These are phyloP conservation scores for Achatina immaculata DNA, from an alignment of 1,140 invertebrate genomes.

Conservation along the genomic window DNA sequence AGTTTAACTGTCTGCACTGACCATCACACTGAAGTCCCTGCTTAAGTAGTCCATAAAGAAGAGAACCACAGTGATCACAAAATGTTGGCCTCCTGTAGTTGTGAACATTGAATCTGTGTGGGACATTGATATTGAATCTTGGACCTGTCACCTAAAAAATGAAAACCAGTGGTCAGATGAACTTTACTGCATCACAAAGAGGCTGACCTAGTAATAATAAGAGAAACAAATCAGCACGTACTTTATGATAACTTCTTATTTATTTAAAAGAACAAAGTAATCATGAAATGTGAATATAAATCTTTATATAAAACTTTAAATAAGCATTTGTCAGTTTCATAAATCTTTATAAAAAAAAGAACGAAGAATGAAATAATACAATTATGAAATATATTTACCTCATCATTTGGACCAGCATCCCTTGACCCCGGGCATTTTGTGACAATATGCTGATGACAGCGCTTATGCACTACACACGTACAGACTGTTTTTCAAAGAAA, in stretches of 20 bases:
- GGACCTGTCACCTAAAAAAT: slow-evolving; percentile 53
- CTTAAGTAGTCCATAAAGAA: slow-evolving; percentile 96
- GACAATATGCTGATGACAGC: slow-evolving; percentile 87
- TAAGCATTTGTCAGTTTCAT: too few species aligned
- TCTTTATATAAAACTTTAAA: too few species aligned
- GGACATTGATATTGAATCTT: slow-evolving; percentile 97
- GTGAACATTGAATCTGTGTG: slow-evolving; percentile 88
- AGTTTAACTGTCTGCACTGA: slow-evolving; percentile 68
- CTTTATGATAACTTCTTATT: too few species aligned
- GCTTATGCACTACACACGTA: slow-evolving; percentile 97
- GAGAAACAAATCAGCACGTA: too few species aligned
- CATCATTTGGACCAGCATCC: slow-evolving; percentile 73
- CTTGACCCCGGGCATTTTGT: slow-evolving; percentile 90
- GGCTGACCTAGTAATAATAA: too few species aligned
- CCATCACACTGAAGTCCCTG: slow-evolving; percentile 98
- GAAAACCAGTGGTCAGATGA: too few species aligned
- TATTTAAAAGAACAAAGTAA: too few species aligned
- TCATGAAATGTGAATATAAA: too few species aligned
- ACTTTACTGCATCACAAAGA: too few species aligned
- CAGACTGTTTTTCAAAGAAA: slow-evolving; percentile 78
- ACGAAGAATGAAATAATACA: too few species aligned
- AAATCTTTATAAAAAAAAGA: too few species aligned
- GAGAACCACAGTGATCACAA: slow-evolving; percentile 98
- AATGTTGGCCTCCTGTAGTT: slow-evolving; percentile 98
- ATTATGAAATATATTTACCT: slow-evolving; percentile 69